These are phyloP conservation scores for Dryas iulia DNA, from an alignment of 1,140 invertebrate genomes.

Conservation along the genomic window DNA sequence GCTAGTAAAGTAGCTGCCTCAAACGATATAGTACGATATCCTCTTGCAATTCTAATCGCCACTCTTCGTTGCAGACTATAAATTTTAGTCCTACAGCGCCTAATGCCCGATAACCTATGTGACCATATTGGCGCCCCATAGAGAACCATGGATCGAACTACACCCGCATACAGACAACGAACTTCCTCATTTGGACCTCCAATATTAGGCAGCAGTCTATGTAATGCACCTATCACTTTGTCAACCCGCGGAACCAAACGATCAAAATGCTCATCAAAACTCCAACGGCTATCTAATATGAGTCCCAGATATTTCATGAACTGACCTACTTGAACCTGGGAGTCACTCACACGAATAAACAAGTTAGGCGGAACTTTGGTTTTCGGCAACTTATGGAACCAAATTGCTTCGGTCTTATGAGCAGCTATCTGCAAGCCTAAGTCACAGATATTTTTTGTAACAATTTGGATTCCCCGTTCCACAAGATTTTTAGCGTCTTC, in stretches of 20 bases:
- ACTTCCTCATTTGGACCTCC: not conserved
- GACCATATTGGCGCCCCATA: conserved; percentile 20
- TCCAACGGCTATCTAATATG: conserved; percentile 5
- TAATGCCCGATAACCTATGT: not conserved
- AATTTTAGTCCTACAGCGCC: not conserved
- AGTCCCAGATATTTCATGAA: conserved; percentile 17
- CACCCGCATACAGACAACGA: conserved; percentile 11
- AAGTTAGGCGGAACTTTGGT: too few relatives aligned
- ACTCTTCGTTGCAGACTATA: not conserved
- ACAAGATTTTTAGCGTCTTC: not conserved
- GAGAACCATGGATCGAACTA: conserved; percentile 5
- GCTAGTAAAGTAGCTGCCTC: not conserved
- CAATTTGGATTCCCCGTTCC: not conserved
- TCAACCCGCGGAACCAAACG: not conserved
- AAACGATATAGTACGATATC: not conserved
- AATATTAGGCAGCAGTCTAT: conserved; percentile 5
- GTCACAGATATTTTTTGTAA: too few relatives aligned
- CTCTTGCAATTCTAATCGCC: not conserved
- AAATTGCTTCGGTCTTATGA: conserved; percentile 2
- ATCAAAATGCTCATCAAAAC: conserved; percentile 8
- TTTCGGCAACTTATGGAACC: not conserved
- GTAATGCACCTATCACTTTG: conserved; percentile 9
- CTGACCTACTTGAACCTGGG: not conserved
- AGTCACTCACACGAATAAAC: too few relatives aligned
- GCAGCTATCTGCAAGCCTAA: not conserved